phyloP scores from a whole-genome alignment of 2,113 vertebrate genomes.

The Galbula dea region DNA sequence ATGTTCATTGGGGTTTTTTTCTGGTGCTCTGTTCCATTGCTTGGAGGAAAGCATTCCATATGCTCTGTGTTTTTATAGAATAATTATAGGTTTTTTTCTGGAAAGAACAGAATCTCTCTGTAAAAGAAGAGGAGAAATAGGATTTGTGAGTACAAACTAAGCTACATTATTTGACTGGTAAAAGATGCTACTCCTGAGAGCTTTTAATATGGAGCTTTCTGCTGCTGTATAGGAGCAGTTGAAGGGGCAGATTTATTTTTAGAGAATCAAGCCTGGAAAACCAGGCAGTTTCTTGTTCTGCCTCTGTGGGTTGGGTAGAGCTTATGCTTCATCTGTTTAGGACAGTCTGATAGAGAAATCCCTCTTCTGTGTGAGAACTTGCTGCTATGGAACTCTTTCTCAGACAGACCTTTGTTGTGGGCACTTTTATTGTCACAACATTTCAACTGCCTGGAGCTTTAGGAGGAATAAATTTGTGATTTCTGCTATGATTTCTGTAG shows the following conservation, averaged over 20 bases:
- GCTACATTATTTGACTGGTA: not conserved
- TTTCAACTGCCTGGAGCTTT: not conserved
- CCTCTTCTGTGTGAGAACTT: not conserved
- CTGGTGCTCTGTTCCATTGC: not conserved
- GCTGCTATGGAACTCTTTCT: not conserved
- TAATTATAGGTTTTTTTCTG: conserved; percentile 56
- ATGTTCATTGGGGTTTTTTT: conserved; percentile 54
- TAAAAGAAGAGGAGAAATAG: not conserved
- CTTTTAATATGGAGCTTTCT: not conserved
- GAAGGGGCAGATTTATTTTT: not conserved
- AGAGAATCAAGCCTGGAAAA: not conserved
- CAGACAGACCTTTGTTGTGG: not conserved
- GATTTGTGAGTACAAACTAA: not conserved
- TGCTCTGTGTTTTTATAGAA: conserved; percentile 53
- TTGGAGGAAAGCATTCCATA: conserved; percentile 51
- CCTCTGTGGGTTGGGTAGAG: not conserved
- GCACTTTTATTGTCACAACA: not conserved
- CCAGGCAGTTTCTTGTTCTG: not conserved
- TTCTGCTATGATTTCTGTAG: not conserved
- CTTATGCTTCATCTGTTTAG: not conserved
- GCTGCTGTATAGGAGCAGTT: not conserved
- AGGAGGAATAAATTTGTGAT: not conserved
- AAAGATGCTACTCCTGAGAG: not conserved
- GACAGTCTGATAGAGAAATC: not conserved
- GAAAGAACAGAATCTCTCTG: not conserved